phyloP scores from a whole-genome alignment of 2,888 invertebrate species.

The Perithous albicinctus region DNA sequence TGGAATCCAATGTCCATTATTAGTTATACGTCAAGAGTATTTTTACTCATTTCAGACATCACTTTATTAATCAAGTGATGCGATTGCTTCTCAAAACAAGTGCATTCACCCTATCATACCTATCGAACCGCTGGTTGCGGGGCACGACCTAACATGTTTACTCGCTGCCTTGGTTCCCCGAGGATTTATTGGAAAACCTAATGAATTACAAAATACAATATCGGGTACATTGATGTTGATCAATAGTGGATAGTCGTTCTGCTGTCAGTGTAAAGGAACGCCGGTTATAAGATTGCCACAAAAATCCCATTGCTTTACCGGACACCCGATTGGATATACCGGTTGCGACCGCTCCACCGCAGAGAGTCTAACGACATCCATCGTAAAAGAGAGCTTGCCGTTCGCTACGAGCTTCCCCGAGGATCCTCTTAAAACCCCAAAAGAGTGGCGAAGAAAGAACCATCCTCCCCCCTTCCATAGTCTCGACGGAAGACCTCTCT shows the following conservation, averaged over 20 bases:
- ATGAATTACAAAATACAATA: not conserved
- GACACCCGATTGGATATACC: slow-evolving; percentile 4
- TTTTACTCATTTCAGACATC: too few relatives aligned
- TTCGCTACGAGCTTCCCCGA: slow-evolving; percentile 22
- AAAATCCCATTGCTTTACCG: slow-evolving; percentile 23
- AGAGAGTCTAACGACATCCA: slow-evolving; percentile 60
- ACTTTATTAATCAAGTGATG: too few relatives aligned
- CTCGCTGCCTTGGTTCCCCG: not conserved
- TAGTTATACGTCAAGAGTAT: too few relatives aligned
- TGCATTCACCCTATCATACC: too few relatives aligned
- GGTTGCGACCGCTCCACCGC: slow-evolving; percentile 9
- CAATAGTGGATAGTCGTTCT: not conserved
- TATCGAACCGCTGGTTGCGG: too few relatives aligned
- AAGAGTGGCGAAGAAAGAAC: slow-evolving; percentile 55
- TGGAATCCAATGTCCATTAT: too few relatives aligned
- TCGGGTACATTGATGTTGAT: not conserved
- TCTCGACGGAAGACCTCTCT: slow-evolving; percentile 13
- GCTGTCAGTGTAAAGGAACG: not conserved
- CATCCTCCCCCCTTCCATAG: slow-evolving; percentile 22
- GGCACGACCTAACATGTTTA: too few relatives aligned
- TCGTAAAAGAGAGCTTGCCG: slow-evolving; percentile 65
- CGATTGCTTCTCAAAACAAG: too few relatives aligned
- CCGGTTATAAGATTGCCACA: slow-evolving; percentile 40
- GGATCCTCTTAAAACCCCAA: slow-evolving; percentile 67
- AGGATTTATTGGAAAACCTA: not conserved